Evolutionary conservation across 2,113 vertebrate species (phyloP), one percentile per base, ranked within the genome.

Genomic region (Trinectes maculatus): DNA sequence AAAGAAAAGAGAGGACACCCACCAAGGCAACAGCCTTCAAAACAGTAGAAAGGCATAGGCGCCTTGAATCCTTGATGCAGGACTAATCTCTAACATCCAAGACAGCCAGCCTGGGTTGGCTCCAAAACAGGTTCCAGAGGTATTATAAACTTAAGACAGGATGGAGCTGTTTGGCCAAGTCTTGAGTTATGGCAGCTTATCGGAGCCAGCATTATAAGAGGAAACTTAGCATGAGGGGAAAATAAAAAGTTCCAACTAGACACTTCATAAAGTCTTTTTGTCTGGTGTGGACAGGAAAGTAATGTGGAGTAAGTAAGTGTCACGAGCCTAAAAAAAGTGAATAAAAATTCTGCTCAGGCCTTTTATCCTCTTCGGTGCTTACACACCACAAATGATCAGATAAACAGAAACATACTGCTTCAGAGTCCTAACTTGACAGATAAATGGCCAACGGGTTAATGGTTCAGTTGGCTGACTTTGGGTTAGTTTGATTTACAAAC

Each of bases 111-210:
- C 58, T 22, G 15, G 34, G 31, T n/a, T 15, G 69, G 47, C 39
- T 64, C 46, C 25, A 34, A 59, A 61, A 66, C 4, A 2, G 33
- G 43, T 36, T 57, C 62, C 48, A 71, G 44, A 70, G 34, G 55
- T 37, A 48, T 33, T 54, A 60, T 84, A 42, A 59, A 39, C 51
- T 24, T 36, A 34, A 53, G 52, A 63, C 24, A 48, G 55, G 66
- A 49, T 42, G 47, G 56, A 61, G 73, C 56, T 37, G 55, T 71
- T 84, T 78, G 77, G 84, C 83, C 36, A 74, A 64, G 39, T 26
- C 39, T 46, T 71, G 56, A 82, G 51, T 84, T 68, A 71, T 84
- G 43, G 60, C 71, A 71, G 69, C 71, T 78, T 79, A 84, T 86
- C 73, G 70, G 54, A 1, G 44, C 78, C 64, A 60, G 49, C 36